phyloP scores from a whole-genome alignment of 1,140 invertebrate species.

The Meloidogyne exigua region DNA sequence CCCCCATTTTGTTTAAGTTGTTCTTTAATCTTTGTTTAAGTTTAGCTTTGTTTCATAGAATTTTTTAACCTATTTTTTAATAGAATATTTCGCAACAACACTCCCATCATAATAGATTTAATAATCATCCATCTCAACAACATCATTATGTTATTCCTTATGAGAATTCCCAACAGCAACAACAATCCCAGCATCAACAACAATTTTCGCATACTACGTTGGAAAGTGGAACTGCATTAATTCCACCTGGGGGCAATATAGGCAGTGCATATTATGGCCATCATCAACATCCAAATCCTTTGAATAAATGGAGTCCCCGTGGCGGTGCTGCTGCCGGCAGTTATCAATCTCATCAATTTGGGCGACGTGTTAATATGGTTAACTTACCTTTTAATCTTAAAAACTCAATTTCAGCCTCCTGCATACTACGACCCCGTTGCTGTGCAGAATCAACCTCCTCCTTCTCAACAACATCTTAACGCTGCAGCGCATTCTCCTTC shows the following conservation, averaged over 20 bases:
- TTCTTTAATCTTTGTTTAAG: too few species aligned
- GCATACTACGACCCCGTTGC: background rate
- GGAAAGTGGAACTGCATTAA: background rate
- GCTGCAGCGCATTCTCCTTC: background rate
- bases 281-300: background rate
- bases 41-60: too few species aligned
- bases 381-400: background rate
- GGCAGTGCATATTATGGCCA: background rate
- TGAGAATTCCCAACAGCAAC: background rate
- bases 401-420: background rate
- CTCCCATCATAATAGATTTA: background rate
- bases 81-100: background rate
- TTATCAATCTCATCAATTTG: background rate
- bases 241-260: background rate
- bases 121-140: background rate
- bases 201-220: background rate
- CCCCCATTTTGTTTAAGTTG: too few species aligned
- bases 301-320: background rate
- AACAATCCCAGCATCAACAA: slow-evolving; percentile 11
- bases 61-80: background rate
- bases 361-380: background rate
- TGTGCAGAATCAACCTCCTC: background rate
- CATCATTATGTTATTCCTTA: background rate
- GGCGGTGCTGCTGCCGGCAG: background rate
- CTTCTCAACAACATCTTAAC: background rate